phyloP scores from a whole-genome alignment of 2,888 invertebrate species.

The Amblyteles armatorius region DNA sequence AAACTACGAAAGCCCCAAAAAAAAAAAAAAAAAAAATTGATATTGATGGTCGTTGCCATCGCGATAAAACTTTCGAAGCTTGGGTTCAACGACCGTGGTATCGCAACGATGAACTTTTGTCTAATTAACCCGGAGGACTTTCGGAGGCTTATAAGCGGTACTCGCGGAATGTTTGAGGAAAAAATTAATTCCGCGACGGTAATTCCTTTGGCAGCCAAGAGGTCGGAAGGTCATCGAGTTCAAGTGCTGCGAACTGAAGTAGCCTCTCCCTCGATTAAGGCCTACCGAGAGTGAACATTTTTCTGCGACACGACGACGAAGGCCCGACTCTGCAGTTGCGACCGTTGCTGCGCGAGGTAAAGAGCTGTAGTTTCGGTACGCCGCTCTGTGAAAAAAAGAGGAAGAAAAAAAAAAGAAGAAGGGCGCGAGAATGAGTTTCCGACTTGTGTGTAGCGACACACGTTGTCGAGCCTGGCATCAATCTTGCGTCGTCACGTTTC shows the following conservation, averaged over 20 bases:
- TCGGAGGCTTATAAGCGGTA: background rate
- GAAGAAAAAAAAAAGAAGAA: background rate
- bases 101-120: background rate
- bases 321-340: conserved; percentile 26
- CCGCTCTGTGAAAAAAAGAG: conserved; percentile 22
- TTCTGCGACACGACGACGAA: conserved; percentile 28
- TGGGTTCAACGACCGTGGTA: background rate
- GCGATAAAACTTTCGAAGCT: background rate
- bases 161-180: conserved; percentile 7
- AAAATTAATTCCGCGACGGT: conserved; percentile 22
- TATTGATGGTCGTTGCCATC: background rate
- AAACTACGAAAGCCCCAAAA: background rate
- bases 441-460: conserved; percentile 1
- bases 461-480: conserved; percentile 44
- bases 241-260: conserved; percentile 65
- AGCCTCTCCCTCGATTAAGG: conserved; percentile 51
- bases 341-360: conserved; percentile 14
- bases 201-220: conserved; percentile 38
- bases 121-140: background rate
- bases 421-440: conserved; percentile 12
- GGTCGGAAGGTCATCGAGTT: conserved; percentile 63
- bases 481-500: conserved; percentile 37
- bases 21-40: background rate
- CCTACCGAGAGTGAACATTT: conserved; percentile 36
- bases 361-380: conserved; percentile 39